Base-by-base conservation (phyloP, 30 jellyfish, hydroid and myxozoan genomes). In the Mastigias papua region DNA sequence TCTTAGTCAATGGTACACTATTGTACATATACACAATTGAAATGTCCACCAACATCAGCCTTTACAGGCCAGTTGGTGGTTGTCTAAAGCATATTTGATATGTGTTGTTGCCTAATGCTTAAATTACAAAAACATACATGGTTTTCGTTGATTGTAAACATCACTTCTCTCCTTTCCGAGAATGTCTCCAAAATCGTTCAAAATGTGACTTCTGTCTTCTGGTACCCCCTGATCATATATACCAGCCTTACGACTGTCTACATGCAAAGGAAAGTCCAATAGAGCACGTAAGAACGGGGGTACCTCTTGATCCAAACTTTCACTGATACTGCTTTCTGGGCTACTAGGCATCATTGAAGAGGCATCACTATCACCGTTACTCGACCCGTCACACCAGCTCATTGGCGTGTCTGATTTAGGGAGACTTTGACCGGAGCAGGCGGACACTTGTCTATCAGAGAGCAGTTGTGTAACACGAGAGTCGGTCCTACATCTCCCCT, bases 211-310 rank as follows among this genome's bases (percentile, higher is more conserved):
- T 10, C 87, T 48, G 13, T 87, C 96, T 48, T 87, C 89, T 2
- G 79, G 87, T 32, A 51, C 85, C 85, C 90, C 90, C 81, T 81
- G 90, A 61, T 84, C 86, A 51, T 66, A 63, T 20, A n/a, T 30
- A 49, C 81, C 69, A 51, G 34, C 58, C 32, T 84, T 77, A 1
- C 86, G 90, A 72, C 69, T 73, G 29, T 87, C 96, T 46, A 87
- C 87, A 69, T 87, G 96, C 49, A 87, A 33, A 26, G 96, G 96
- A 51, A 73, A 73, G 60, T 90, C 97, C 22, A 90, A 81, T 20
- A 90, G 69, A 16, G 90, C 93, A 20, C 89, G 93, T 9, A 90
- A 78, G 46, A 90, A 81, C 76, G 90, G 91, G 76, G 93, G 97
- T 1, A 90, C 93, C 49, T 90, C 97, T 35, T 90, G 89, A 71